phyloP scores from a whole-genome alignment of 2,113 vertebrate species.

The Ochotona princeps region DNA sequence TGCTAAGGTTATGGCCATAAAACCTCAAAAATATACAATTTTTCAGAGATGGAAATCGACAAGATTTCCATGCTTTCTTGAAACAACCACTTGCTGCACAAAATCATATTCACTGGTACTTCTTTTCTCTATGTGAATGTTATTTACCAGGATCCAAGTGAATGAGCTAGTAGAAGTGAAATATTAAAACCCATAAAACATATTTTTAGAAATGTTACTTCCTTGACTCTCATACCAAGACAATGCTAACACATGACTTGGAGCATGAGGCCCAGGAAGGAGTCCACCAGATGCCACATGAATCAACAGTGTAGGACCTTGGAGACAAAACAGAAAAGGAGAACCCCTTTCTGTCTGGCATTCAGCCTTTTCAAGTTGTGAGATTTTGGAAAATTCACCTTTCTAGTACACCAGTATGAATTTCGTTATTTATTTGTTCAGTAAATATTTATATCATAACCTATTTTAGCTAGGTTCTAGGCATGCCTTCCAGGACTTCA shows the following conservation, averaged over 20 bases:
- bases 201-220: constrained; percentile 78
- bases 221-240: constrained; percentile 74
- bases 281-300: constrained; percentile 62
- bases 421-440: constrained; percentile 63
- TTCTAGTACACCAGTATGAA: constrained; percentile 57
- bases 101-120: neutral
- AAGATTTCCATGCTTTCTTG: neutral
- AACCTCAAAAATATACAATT: constrained; percentile 26
- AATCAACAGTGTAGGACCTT: constrained; percentile 39
- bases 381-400: constrained; percentile 39
- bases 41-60: neutral
- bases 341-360: constrained; percentile 44
- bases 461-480: neutral
- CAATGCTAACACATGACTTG: constrained; percentile 62
- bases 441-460: constrained; percentile 43
- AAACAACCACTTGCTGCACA: neutral
- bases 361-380: neutral
- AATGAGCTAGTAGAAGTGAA: constrained; percentile 55
- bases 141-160: constrained; percentile 44
- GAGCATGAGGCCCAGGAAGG: constrained; percentile 52
- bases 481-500: neutral
- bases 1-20: neutral
- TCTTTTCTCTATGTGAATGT: neutral
- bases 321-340: neutral
- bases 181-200: constrained; percentile 48